These are phyloP conservation scores for Trichacis sp. DNA, from an alignment of 2,888 invertebrate species.

Conservation along the genomic window DNA sequence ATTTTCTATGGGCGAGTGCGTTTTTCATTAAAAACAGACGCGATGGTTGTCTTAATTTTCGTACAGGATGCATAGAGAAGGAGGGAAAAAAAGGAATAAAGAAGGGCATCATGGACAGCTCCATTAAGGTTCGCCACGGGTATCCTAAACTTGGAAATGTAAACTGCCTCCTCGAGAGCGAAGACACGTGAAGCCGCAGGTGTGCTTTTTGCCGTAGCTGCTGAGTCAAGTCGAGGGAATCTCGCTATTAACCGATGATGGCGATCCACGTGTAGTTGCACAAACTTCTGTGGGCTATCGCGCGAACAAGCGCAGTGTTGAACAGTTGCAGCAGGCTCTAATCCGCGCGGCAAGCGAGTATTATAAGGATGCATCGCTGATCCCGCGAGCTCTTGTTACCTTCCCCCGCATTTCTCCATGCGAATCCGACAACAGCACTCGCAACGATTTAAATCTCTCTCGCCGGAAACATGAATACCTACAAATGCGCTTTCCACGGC, in stretches of 20 bases:
- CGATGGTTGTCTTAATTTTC: constrained; percentile 27
- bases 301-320: no score
- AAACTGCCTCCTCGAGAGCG: constrained; percentile 21
- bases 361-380: constrained; percentile 12
- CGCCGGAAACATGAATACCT: not conserved
- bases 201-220: not conserved
- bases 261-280: constrained; percentile 20
- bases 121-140: constrained; percentile 58
- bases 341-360: not conserved
- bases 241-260: constrained; percentile 9
- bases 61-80: constrained; percentile 15
- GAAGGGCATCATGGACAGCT: constrained; percentile 49
- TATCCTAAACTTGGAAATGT: constrained; percentile 45
- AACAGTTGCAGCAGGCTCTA: not conserved
- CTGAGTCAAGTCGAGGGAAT: constrained; percentile 10
- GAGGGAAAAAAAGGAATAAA: no score
- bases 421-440: constrained; percentile 17
- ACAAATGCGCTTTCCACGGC: not conserved
- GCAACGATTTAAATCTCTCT: constrained; percentile 6
- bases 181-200: not conserved
- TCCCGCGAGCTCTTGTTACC: constrained; percentile 11
- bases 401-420: constrained; percentile 5
- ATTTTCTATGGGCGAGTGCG: no score
- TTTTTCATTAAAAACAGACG: not conserved
- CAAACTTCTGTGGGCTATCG: no score